Percentiles rank a stretch among this genome's conserved stretches.
These are phyloP conservation scores for Aulostomus chinensis DNA, from an alignment of 2,797 vertebrate species.

Conservation along the genomic window DNA sequence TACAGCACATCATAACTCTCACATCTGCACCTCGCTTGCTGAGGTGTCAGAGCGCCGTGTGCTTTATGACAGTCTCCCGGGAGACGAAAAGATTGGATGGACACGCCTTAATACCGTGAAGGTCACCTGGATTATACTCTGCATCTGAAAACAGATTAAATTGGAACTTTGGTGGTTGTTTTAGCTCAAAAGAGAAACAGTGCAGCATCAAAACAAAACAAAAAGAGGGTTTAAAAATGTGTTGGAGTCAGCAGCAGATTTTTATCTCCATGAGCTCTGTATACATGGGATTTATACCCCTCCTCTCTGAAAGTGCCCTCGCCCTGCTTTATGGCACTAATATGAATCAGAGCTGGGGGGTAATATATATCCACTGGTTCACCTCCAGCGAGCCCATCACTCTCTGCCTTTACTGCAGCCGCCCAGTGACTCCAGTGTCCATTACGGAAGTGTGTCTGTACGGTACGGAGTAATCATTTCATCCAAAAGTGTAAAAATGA, in stretches of 20 bases:
- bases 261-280: slow-evolving; percentile 40
- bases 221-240: slow-evolving; percentile 14
- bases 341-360: slow-evolving; percentile 63
- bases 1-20: slow-evolving; percentile 57
- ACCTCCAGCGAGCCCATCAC: slow-evolving; percentile 34
- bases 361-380: slow-evolving; percentile 44
- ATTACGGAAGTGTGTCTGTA: neutral
- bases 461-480: too few species aligned
- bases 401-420: slow-evolving; percentile 34
- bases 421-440: neutral
- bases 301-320: slow-evolving; percentile 50
- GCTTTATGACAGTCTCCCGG: slow-evolving; percentile 50
- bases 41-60: slow-evolving; percentile 48
- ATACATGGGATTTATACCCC: slow-evolving; percentile 54
- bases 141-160: neutral
- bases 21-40: slow-evolving; percentile 22
- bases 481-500: too few species aligned
- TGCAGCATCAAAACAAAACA: too few species aligned
- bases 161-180: neutral
- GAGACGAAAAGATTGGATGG: slow-evolving; percentile 50
- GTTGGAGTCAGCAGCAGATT: slow-evolving; percentile 12
- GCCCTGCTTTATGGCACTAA: slow-evolving; percentile 62
- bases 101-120: slow-evolving; percentile 45
- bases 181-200: slow-evolving; percentile 13
- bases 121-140: slow-evolving; percentile 42